Percentiles rank a stretch among this genome's conserved stretches.
phyloP scores from a whole-genome alignment of 2,113 vertebrate species.

The Cebidichthys violaceus region DNA sequence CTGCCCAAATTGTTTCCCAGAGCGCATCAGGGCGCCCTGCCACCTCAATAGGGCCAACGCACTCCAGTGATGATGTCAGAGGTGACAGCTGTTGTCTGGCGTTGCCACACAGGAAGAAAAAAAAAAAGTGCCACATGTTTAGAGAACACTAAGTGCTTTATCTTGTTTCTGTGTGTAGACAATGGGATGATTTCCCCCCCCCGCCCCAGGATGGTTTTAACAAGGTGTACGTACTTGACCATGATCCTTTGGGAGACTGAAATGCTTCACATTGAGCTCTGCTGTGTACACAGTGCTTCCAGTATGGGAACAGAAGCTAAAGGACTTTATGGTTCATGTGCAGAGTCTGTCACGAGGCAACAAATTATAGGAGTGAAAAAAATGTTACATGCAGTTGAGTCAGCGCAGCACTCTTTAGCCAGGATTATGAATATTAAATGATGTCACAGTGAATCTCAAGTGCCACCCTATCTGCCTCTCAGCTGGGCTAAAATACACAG shows the following conservation, averaged over 20 bases:
- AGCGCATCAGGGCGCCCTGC: conserved; percentile 41
- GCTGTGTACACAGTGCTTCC: background rate
- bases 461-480: background rate
- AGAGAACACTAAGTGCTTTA: conserved; percentile 60
- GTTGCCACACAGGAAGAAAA: conserved; percentile 29
- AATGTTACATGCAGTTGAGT: background rate
- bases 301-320: conserved; percentile 2
- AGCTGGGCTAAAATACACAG: background rate
- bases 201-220: conserved; percentile 29
- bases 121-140: conserved; percentile 39
- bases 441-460: conserved; percentile 15
- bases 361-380: conserved; percentile 23
- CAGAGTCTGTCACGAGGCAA: conserved; percentile 7
- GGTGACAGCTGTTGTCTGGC: conserved; percentile 65
- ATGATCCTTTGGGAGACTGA: conserved; percentile 31
- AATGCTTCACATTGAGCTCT: conserved; percentile 1
- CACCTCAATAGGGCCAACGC: conserved; percentile 47
- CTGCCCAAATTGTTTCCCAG: conserved; percentile 53
- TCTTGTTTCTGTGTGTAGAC: conserved; percentile 55
- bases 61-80: conserved; percentile 65
- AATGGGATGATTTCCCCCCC: conserved; percentile 17
- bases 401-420: conserved; percentile 8
- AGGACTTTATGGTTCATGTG: conserved; percentile 1
- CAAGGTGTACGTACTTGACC: conserved; percentile 36
- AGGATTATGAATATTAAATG: conserved; percentile 30